Evolutionary conservation across 2,888 invertebrate genomes (phyloP), one percentile per base, ranked within the genome.

Genomic region (Lordiphosa andalusiaca): DNA sequence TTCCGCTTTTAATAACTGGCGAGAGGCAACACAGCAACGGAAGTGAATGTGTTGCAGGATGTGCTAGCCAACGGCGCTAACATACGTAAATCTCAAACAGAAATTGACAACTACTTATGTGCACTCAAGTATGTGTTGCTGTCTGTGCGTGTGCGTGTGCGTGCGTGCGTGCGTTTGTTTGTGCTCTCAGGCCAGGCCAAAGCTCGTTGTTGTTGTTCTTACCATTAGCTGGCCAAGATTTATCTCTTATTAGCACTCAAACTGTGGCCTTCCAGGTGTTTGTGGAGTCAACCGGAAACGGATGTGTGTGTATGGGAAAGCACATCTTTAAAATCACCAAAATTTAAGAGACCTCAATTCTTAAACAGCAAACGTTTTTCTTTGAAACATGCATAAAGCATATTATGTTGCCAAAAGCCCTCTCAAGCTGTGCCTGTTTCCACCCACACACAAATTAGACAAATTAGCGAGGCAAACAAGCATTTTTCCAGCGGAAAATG

Each of bases 41-140:
- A 41, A 35, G 10, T 10, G 38, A 21, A 51, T 16, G 30, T 35
- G 46, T 13, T 7, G 37, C 44, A 7, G 44, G 13, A 47, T 70
- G 68, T 71, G 71, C 61, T 65, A 21, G 75, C 78, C 65, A 55
- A 42, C 46, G 75, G 74, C 70, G 53, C 44, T 33, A 35, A 19
- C 10, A 38, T 39, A 7, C 76, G 69, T 77, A 77, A 78, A 77
- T 78, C 72, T 64, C 63, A 47, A 54, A 65, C 60, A 67, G 61
- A 72, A 76, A 74, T 67, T 68, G 77, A 74, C 74, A 77, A 64
- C 63, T 73, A 71, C 67, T 76, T 67, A 60, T 64, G 53, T 56
- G 63, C 70, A 70, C 57, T 73, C 70, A 63, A 21, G 30, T 33
- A 23, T 13, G 10, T 16, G 16, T 16, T 16, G 16, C 16, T 16